Base-by-base conservation (phyloP, 2,113 vertebrate genomes). In the Antechinus flavipes region DNA sequence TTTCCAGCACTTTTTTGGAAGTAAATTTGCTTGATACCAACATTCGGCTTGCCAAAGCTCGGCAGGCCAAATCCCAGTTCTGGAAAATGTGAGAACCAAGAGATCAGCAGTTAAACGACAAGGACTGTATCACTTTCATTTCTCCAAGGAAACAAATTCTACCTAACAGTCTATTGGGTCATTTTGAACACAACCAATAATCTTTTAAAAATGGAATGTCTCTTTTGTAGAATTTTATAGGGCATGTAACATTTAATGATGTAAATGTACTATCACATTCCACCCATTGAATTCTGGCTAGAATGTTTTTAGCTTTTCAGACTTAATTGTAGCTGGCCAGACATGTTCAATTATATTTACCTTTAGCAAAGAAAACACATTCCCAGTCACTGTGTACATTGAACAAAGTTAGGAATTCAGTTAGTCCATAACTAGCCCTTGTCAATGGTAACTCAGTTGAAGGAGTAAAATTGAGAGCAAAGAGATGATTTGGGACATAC, bases 11-110 rank as follows among this genome's bases (percentile, higher is more conserved):
- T 96, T 96, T 96, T 96, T 95, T 96, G 95, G 93, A 97, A 94
- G 47, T 50, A 26, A 96, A 76, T 96, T 97, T 97, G 94, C 95
- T 97, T 96, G 97, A 97, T 97, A 97, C 95, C 97, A 97, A 97
- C 90, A 93, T 93, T 95, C 94, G 49, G 0, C 91, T 93, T 96
- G 97, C 97, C 97, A 98, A 91, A 95, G 54, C 94, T 95, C 93
- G 96, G 96, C 95, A 97, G 95, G 96, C 95, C 96, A 97, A 98
- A 94, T 97, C 90, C 58, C 93, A 95, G 93, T 93, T 94, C 92
- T 97, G 95, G 93, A 96, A 95, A 95, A 97, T 95, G 46, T 92
- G 68, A 94, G 93, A 97, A 97, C 50, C 46, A 96, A 97, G 92
- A 96, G 93, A 91, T 97, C 92, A 95, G 96, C 91, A 91, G 42